A percentile compares a stretch with the other conserved stretches of the same genome.
phyloP scores from a whole-genome alignment of 2,888 invertebrate species.

The Digitonthophagus gazella region DNA sequence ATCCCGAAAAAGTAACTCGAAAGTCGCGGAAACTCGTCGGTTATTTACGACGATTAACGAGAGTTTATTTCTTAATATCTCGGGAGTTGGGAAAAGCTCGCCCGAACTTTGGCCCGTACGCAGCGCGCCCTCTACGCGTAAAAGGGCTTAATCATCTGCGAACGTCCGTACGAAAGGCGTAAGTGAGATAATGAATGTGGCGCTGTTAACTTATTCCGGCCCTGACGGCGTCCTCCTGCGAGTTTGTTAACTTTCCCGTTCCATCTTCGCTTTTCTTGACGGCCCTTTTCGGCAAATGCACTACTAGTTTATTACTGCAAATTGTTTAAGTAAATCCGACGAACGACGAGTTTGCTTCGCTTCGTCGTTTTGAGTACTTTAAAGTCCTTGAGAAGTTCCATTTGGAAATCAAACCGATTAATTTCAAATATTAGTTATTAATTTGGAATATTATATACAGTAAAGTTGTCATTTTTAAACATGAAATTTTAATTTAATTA shows the following conservation, averaged over 20 bases:
- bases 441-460: no score
- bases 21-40: background rate
- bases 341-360: background rate
- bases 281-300: conserved; percentile 21
- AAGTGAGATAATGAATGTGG: conserved; percentile 34
- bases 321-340: conserved; percentile 20
- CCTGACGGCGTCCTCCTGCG: conserved; percentile 23
- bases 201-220: conserved; percentile 30
- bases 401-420: no score
- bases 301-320: conserved; percentile 23
- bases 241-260: conserved; percentile 32
- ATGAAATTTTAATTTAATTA: no score
- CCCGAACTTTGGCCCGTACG: background rate
- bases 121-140: conserved; percentile 18
- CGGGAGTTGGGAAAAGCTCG: background rate
- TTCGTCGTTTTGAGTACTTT: no score
- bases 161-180: conserved; percentile 26
- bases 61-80: background rate
- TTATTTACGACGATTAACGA: background rate
- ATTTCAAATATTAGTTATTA: no score
- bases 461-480: no score
- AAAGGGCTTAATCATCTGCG: conserved; percentile 31
- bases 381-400: no score
- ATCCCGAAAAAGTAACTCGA: background rate
- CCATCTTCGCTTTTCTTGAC: conserved; percentile 26